Base-by-base conservation (phyloP, 2,888 invertebrate species). In the Dicyrtomina minuta region DNA sequence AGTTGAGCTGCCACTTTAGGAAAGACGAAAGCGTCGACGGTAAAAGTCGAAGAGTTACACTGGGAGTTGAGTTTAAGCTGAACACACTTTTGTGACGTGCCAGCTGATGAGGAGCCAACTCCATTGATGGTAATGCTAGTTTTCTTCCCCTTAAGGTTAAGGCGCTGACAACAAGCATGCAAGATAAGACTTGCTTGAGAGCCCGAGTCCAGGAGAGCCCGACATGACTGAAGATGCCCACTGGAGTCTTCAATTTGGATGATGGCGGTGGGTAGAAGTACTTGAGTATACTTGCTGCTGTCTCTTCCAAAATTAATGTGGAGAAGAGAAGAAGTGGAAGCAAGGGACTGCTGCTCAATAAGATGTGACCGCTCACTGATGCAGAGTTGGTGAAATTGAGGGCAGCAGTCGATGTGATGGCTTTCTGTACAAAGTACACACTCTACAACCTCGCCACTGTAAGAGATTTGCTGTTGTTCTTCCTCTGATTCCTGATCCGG, bases 1-100 rank as follows among this genome's bases (percentile, higher is more conserved):
- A 67, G 53, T 4, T 43, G 20, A 1, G 61, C 39, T 1, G 73
- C 71, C 0, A 73, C 59, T 17, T 46, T 53, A 3, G 41, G 27
- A 15, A 68, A n/a, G 8, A 72, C 26, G 0, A 69, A 22, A 0
- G 70, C 74, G 5, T 1, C 2, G 12, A 51, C 15, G 10, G 17
- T 10, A 3, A 3, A 10, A 17, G 10, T 17, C 17, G 17, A 51
- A 3, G n/a, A 3, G 1, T 17, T 20, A 10, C 24, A 12, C 8
- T 12, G 33, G 10, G 64, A 64, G 10, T 24, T 12, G 6, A 64
- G 6, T 24, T 26, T 17, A 1, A 64, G 17, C 2, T 51, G 12
- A 4, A 64, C 27, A 4, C 1, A 5, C 17, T 27, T 27, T 12
- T 49, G 24, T 27, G 49, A n/a, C 2, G 5, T 27, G 3, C 12